Evolutionary conservation across 2,888 invertebrate species (phyloP).

Genomic region (Ypsolopha scabrella): DNA sequence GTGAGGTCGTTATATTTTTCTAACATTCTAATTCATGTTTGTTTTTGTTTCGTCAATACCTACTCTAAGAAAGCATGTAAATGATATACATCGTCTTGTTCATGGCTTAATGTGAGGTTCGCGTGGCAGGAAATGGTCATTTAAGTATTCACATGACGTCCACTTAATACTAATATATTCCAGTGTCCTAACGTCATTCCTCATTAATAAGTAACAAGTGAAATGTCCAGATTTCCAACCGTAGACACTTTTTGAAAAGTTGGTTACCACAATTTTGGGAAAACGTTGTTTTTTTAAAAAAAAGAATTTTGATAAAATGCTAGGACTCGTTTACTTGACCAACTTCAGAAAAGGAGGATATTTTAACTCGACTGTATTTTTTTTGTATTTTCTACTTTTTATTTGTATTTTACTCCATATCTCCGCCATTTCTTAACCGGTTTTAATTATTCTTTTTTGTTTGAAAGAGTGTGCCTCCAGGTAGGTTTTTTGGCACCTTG

Average conservation of each 20-base stretch:
- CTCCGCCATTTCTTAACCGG: no score
- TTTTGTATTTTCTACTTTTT: conserved; percentile 16
- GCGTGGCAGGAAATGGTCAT: conserved; percentile 64
- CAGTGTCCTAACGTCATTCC: conserved; percentile 10
- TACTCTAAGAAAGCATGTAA: neutral
- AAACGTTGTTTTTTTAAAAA: no score
- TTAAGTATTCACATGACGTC: conserved; percentile 48
- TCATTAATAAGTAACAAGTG: conserved; percentile 49
- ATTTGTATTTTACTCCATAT: no score
- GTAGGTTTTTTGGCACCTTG: neutral
- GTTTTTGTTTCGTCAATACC: neutral
- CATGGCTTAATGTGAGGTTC: conserved; percentile 53
- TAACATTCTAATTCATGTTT: neutral
- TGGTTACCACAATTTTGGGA: no score
- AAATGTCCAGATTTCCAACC: conserved; percentile 38
- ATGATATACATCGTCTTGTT: conserved; percentile 4
- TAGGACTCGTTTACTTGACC: no score
- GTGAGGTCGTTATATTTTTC: neutral
- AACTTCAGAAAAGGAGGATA: no score
- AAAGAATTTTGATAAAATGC: no score
- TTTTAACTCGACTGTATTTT: no score
- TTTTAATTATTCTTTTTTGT: neutral
- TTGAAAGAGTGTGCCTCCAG: neutral
- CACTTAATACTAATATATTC: no score
- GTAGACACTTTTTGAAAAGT: no score